Evolutionary conservation across 2,797 vertebrate species (phyloP).

Genomic region (Pantherophis vulpinus): DNA sequence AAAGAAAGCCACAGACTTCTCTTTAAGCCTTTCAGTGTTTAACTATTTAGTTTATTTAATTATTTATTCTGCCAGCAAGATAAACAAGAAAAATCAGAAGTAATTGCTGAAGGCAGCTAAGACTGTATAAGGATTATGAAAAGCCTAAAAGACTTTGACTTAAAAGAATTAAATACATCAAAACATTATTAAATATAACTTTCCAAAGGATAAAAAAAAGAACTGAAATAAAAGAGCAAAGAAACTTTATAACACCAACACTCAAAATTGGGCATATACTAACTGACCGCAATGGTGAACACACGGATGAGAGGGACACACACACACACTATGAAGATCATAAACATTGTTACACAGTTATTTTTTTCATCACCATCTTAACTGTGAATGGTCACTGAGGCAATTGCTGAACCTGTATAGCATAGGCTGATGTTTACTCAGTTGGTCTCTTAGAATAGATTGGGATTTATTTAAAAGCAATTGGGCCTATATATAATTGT

Average conservation of each 20-base stretch:
- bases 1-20: not conserved
- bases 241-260: not conserved
- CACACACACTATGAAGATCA: not conserved
- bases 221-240: not conserved
- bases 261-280: not conserved
- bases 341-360: not conserved
- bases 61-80: not conserved
- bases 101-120: not conserved
- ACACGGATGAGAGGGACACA: not conserved
- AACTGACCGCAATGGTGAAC: not conserved
- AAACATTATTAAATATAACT: not conserved
- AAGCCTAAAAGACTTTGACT: not conserved
- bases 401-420: not conserved
- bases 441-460: not conserved
- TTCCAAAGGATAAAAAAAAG: not conserved
- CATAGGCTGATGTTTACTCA: not conserved
- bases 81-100: not conserved
- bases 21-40: not conserved
- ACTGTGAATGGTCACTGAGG: not conserved
- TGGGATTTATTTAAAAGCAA: not conserved
- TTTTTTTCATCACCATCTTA: not conserved
- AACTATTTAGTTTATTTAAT: not conserved
- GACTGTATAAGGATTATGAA: not conserved
- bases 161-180: not conserved
- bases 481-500: not conserved